phyloP scores from a whole-genome alignment of 92 coral and sea anemone species.

The Blastomussa wellsi region DNA sequence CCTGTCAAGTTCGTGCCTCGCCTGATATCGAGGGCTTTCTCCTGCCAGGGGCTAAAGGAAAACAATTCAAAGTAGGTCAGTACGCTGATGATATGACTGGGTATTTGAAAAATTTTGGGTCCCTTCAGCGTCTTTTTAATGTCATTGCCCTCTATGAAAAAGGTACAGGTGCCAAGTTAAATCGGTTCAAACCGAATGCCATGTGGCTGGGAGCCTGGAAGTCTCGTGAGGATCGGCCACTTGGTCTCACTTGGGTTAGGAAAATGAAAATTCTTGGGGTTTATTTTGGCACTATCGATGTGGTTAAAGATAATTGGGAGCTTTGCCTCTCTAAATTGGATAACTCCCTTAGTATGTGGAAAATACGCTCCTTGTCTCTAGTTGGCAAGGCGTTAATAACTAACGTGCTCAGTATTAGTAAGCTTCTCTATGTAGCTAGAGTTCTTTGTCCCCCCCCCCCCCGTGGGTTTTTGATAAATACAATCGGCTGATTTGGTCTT shows the following conservation, averaged over 20 bases:
- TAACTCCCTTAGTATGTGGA: slow-evolving; percentile 10
- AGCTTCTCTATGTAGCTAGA: background rate
- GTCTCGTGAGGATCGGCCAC: slow-evolving; percentile 17
- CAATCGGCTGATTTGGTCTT: slow-evolving; percentile 14
- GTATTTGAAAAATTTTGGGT: background rate
- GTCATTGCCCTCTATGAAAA: slow-evolving; percentile 22
- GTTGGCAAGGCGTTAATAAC: slow-evolving; percentile 39
- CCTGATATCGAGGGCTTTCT: slow-evolving; percentile 14
- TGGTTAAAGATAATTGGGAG: background rate
- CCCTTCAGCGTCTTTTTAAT: background rate
- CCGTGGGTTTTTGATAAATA: background rate
- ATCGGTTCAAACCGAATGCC: slow-evolving; percentile 33
- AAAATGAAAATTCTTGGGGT: slow-evolving; percentile 30
- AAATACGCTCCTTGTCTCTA: slow-evolving; percentile 33
- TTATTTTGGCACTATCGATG: background rate
- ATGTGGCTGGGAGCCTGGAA: slow-evolving; percentile 51
- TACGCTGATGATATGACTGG: slow-evolving; percentile 55
- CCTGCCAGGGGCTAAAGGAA: slow-evolving; percentile 26
- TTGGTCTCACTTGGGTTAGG: slow-evolving; percentile 46
- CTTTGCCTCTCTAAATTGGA: background rate
- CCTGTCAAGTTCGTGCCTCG: background rate
- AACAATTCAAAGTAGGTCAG: background rate
- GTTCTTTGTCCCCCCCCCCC: background rate
- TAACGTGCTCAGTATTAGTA: slow-evolving; percentile 13
- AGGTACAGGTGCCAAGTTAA: slow-evolving; percentile 50